Evolutionary conservation across 1,140 invertebrate species (phyloP), one percentile per base, ranked within the genome.

Genomic region (Zaprionus gabonicus): DNA sequence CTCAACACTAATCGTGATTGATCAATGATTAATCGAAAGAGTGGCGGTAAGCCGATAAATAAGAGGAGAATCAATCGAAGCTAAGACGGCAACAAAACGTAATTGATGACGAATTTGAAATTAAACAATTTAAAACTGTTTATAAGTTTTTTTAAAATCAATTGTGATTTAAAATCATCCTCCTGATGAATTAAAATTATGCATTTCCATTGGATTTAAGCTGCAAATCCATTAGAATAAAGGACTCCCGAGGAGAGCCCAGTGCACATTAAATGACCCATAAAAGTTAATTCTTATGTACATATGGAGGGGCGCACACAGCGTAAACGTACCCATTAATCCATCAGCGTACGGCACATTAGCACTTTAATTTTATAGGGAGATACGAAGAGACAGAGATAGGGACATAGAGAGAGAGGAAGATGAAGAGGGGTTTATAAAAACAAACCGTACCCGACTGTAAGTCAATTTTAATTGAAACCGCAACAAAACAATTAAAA

Each of bases 381-480:
- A 15, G 53, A 58, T 71, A 38, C 20, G 62, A 20, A 38, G 55
- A 53, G 44, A 31, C n/a, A 15, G 17, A 15, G 12, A 27, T 7
- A 60, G 49, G 12, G 12, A 65, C 23, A 28, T 3, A 20, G 15
- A 25, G 28, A 6, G 15, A 20, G 36, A 15, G 31, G 28, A 31
- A 23, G 17, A 65, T 53, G 34, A 10, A 31, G 27, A 36, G n/a
- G 34, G 49, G 31, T n/a, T n/a, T 17, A 38, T 44, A 3, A 17
- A 44, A 17, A 7, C n/a, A 7, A 44, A 44, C 15, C 41, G 1
- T 9, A n/a, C 15, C 36, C 6, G 31, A 25, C 44, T 55, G 56
- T 74, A 78, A 81, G 83, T 88, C 78, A 87, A 81, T 88, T 87
- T 88, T 81, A 87, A 87, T 84, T 78, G 81, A 84, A 87, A 88